Evolutionary conservation across 1,140 invertebrate genomes (phyloP).

Genomic region (Nephotettix cincticeps): DNA sequence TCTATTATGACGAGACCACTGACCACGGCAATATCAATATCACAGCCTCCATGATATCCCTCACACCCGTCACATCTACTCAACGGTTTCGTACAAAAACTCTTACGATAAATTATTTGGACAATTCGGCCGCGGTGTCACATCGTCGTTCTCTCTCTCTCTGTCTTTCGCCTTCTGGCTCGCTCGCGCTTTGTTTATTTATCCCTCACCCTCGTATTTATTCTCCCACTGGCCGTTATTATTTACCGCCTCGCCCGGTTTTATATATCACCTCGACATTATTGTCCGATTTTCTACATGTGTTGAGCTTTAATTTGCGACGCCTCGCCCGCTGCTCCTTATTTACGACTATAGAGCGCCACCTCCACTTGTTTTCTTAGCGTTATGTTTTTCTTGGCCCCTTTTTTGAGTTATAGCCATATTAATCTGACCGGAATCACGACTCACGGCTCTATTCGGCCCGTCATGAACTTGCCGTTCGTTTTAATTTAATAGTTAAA

Average conservation of each 20-base stretch:
- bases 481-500: too few species aligned
- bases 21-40: too few species aligned
- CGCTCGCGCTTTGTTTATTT: conserved; percentile 5
- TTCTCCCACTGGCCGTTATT: conserved; percentile 15
- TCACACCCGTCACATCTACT: too few species aligned
- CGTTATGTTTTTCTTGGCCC: conserved; percentile 13
- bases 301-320: conserved; percentile 16
- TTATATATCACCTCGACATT: conserved; percentile 15
- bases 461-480: too few species aligned
- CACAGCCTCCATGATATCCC: too few species aligned
- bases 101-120: conserved; percentile 1
- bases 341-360: conserved; percentile 4
- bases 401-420: conserved; percentile 2
- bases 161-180: neutral
- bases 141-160: neutral
- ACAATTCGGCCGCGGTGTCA: neutral
- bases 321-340: neutral
- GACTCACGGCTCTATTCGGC: too few species aligned
- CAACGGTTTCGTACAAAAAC: neutral
- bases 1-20: too few species aligned
- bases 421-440: neutral
- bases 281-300: conserved; percentile 6
- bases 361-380: neutral
- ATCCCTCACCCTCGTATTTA: conserved; percentile 2
- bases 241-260: conserved; percentile 2